phyloP scores from a whole-genome alignment of 2,888 invertebrate species.

The Xanthorhoe spadicearia region DNA sequence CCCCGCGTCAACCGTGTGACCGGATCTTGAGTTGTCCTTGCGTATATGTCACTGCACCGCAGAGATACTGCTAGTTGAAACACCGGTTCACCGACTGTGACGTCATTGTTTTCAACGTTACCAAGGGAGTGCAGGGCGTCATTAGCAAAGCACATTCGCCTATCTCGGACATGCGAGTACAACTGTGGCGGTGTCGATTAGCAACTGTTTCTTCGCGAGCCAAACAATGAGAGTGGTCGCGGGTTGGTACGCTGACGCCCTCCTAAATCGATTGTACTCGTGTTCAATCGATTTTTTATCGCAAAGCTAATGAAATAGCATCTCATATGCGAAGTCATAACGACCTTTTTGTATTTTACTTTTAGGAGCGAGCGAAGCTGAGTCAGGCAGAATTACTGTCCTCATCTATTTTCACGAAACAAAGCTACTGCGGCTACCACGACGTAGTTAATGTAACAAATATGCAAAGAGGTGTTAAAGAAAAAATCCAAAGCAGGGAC shows the following conservation, averaged over 20 bases:
- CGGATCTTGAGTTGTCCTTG: constrained; percentile 35
- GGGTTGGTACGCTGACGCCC: constrained; percentile 75
- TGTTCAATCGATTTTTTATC: constrained; percentile 61
- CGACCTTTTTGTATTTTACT: neutral
- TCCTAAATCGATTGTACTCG: constrained; percentile 71
- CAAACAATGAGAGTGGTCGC: constrained; percentile 83
- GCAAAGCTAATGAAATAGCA: constrained; percentile 52
- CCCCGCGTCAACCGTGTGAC: constrained; percentile 51
- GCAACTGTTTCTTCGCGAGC: constrained; percentile 73
- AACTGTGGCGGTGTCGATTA: constrained; percentile 73
- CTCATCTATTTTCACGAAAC: constrained; percentile 21
- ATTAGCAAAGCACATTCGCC: constrained; percentile 68
- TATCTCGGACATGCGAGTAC: constrained; percentile 62
- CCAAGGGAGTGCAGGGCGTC: constrained; percentile 48
- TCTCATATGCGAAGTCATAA: constrained; percentile 2
- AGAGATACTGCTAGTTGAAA: constrained; percentile 45
- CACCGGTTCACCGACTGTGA: constrained; percentile 44
- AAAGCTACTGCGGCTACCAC: constrained; percentile 43
- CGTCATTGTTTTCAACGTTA: constrained; percentile 46
- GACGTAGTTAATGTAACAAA: constrained; percentile 47
- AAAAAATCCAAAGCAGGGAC: constrained; percentile 56
- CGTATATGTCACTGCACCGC: constrained; percentile 37
- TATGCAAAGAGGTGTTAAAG: constrained; percentile 47
- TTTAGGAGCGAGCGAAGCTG: constrained; percentile 50
- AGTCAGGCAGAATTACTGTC: constrained; percentile 48